phyloP scores from a whole-genome alignment of 2,888 invertebrate species.

The Sericinus montela region DNA sequence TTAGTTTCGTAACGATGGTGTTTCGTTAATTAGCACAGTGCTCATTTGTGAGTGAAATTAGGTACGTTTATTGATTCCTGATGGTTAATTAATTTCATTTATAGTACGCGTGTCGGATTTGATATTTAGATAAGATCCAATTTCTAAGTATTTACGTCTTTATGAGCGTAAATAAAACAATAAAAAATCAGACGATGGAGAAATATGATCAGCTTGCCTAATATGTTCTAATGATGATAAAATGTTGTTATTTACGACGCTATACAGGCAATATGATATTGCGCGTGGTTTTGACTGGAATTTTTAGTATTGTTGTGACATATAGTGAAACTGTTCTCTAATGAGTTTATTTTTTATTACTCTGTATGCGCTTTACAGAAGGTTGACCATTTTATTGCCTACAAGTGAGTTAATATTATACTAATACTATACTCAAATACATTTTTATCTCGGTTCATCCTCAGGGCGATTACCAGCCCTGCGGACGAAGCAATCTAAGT shows the following conservation, averaged over 20 bases:
- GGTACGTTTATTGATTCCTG: slow-evolving; percentile 39
- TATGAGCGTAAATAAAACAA: slow-evolving; percentile 4
- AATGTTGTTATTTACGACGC: background rate
- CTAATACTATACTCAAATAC: too few species aligned
- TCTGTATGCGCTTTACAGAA: too few species aligned
- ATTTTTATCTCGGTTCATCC: too few species aligned
- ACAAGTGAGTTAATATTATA: too few species aligned
- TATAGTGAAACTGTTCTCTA: too few species aligned
- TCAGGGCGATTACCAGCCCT: too few species aligned
- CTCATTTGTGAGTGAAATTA: slow-evolving; percentile 46
- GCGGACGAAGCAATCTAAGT: too few species aligned
- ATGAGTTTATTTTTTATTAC: too few species aligned
- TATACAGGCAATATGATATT: too few species aligned
- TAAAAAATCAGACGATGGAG: slow-evolving; percentile 1
- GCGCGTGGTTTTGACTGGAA: too few species aligned
- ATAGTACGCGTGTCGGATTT: slow-evolving; percentile 35
- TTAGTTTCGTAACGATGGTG: slow-evolving; percentile 22
- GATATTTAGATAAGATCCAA: slow-evolving; percentile 1
- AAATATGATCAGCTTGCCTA: background rate
- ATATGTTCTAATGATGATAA: background rate
- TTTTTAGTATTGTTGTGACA: too few species aligned
- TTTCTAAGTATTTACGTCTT: slow-evolving; percentile 1
- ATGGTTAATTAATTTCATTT: slow-evolving; percentile 46
- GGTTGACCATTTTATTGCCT: too few species aligned
- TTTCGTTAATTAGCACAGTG: slow-evolving; percentile 37